These are phyloP conservation scores for Aethina tumida DNA, from an alignment of 1,140 invertebrate species.

Conservation along the genomic window DNA sequence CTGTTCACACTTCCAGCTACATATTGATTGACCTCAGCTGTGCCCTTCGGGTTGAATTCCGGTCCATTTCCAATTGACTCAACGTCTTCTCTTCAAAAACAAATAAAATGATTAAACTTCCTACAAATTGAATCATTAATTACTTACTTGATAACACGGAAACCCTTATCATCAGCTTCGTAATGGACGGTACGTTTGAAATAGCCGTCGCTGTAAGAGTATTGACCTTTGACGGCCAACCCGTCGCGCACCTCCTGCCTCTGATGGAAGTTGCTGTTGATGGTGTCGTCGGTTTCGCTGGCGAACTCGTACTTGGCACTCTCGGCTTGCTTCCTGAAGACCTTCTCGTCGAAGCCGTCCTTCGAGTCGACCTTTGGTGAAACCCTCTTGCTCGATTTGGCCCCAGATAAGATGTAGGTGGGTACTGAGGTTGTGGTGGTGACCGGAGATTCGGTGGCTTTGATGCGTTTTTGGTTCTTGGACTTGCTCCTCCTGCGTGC, in stretches of 20 bases:
- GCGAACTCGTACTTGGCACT: slow-evolving; percentile 39
- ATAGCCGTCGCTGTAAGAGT: slow-evolving; percentile 45
- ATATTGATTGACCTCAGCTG: slow-evolving; percentile 30
- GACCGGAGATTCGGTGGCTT: not conserved
- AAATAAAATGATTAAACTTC: slow-evolving; percentile 1
- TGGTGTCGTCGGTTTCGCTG: slow-evolving; percentile 39
- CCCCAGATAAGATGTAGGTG: no score
- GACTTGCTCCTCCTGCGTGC: not conserved
- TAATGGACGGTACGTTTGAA: slow-evolving; percentile 42
- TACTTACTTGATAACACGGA: slow-evolving; percentile 43
- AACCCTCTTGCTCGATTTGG: no score
- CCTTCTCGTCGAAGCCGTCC: slow-evolving; percentile 8
- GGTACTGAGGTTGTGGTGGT: no score
- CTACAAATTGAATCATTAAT: not conserved
- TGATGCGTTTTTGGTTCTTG: not conserved
- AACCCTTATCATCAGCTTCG: slow-evolving; percentile 47
- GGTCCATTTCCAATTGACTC: slow-evolving; percentile 36
- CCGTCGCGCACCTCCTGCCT: slow-evolving; percentile 41
- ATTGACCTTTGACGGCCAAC: slow-evolving; percentile 38
- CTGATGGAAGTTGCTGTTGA: slow-evolving; percentile 38
- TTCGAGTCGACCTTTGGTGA: not conserved
- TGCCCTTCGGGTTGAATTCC: slow-evolving; percentile 32
- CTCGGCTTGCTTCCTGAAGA: slow-evolving; percentile 13
- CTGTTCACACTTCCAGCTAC: slow-evolving; percentile 12
- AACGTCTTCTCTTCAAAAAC: slow-evolving; percentile 31